Base-by-base conservation (phyloP, 1,140 invertebrate species). In the Orius insidiosus region DNA sequence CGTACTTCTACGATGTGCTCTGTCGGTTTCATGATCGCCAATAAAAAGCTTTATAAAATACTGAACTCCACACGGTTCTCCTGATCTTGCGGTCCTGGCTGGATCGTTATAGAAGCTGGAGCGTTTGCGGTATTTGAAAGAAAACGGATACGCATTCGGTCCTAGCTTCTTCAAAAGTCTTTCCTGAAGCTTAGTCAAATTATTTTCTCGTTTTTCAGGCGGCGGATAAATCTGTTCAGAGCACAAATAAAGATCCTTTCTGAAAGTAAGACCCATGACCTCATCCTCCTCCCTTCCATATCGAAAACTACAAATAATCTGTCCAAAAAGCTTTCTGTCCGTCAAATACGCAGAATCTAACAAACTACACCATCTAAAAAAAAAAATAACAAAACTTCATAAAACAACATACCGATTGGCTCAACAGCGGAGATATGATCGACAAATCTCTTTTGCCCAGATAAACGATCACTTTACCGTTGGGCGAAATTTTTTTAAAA, bases 241-340 rank as follows among this genome's bases (percentile, higher is more conserved):
- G 1, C 77, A 77, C 39, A 97, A 68, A 55, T 83, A 93, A 3
- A 98, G 69, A 60, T 98, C 93, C 65, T 98, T 98, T 55, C 94
- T 84, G 67, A 98, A 98, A 53, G 92, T 93, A 30, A 99, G 67
- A 0, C 95, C 95, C 74, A 98, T 85, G 39, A 97, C 86, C 67
- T 98, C 95, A 59, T 98, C 85, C 60, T 98, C 90, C 65, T 98
- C 94, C 24, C 95, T 72, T 1, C 95, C 94, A 67, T 98, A 98
- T 3, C 94, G 80, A 64, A 98, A 98, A 33, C 87, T 92, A 62
- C 92, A 94, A 11, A 98, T 69, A 16, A 98, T 71, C 63, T 97
- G 90, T 3, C 85, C 90, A 68, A 83, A 97, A 13, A 98, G 73
- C 62, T 85, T 86, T 18, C 85, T 71, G 15, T 75, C 74, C 45